Evolutionary conservation across 2,888 invertebrate species (phyloP), one percentile per base, ranked within the genome.

Genomic region (Cataglyphis livida): DNA sequence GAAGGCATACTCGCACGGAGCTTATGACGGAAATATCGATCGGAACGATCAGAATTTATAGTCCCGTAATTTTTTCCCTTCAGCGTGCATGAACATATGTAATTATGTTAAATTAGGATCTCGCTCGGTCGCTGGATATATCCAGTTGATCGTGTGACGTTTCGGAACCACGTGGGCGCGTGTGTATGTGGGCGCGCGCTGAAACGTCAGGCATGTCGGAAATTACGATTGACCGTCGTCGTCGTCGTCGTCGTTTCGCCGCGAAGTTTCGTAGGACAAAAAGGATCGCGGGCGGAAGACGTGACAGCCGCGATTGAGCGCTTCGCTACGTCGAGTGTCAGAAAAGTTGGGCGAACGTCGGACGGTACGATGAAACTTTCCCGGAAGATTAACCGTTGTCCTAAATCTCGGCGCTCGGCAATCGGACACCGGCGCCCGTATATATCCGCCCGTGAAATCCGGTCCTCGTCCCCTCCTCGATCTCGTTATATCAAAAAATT

Each of bases 321-420:
- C 35, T 12, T 28, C 76, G 71, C 51, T 83, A 59, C 64, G 83
- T 71, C 65, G 78, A 61, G 41, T 66, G 78, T 71, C 61, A 48
- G 73, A 73, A 73, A 66, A 66, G 68, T 81, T 70, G 54, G 71
- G 28, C 32, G 81, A 65, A 64, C 62, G 70, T 68, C 64, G 28
- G 65, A 59, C n/a, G 61, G 25, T n/a, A 61, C 54, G 61, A 25
- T 44, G 59, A 65, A 75, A 75, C 76, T 66, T 66, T 76, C 25
- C 65, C 65, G 65, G 76, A 59, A 82, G 81, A 82, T 82, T 82
- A 82, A 82, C 65, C 65, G 81, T 82, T 66, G 81, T 76, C 75
- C 81, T 82, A 66, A 76, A 82, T 82, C 76, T 28, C 28, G 28
- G 81, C 48, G 44, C 44, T 9, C 35, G 65, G 81, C 44, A 82